A percentile compares a stretch with the other conserved stretches of the same genome.
These are phyloP conservation scores for Lates calcarifer DNA, from an alignment of 2,113 vertebrate genomes.

Conservation along the genomic window DNA sequence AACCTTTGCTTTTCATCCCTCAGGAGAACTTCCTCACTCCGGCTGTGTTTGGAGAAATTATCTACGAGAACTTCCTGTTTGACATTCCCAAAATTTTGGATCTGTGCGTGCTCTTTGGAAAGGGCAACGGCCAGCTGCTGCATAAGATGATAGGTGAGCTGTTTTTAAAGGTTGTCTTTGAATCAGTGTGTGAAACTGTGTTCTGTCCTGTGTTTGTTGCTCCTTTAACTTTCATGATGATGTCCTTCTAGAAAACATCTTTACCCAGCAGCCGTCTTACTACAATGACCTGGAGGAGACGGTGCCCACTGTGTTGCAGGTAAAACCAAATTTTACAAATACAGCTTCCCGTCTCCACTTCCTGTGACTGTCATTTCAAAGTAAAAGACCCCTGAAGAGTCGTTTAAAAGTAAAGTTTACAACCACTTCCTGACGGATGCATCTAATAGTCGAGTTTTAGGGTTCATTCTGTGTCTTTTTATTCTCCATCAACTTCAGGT, in stretches of 20 bases:
- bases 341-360: no score
- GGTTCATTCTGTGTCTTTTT: not conserved
- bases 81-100: constrained; percentile 98
- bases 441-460: no score
- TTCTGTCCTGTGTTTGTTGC: rapidly evolving
- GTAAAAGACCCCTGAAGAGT: no score
- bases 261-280: constrained; percentile 94
- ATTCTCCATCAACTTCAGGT: constrained; percentile 81
- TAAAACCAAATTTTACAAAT: not conserved
- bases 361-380: no score
- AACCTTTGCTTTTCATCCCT: not conserved
- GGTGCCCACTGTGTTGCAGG: constrained; percentile 89
- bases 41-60: constrained; percentile 93
- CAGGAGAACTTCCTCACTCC: constrained; percentile 95
- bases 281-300: constrained; percentile 92
- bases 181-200: no score
- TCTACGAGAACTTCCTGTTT: constrained; percentile 97
- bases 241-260: constrained; percentile 91
- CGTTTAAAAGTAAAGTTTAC: no score
- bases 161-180: not conserved
- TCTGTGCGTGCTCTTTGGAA: constrained; percentile 95
- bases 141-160: constrained; percentile 96
- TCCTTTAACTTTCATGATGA: not conserved
- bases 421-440: no score
- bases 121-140: constrained; percentile 92